Evolutionary conservation across 2,113 vertebrate genomes (phyloP), one percentile per base, ranked within the genome.

Genomic region (Nothocercus nigrocapillus): DNA sequence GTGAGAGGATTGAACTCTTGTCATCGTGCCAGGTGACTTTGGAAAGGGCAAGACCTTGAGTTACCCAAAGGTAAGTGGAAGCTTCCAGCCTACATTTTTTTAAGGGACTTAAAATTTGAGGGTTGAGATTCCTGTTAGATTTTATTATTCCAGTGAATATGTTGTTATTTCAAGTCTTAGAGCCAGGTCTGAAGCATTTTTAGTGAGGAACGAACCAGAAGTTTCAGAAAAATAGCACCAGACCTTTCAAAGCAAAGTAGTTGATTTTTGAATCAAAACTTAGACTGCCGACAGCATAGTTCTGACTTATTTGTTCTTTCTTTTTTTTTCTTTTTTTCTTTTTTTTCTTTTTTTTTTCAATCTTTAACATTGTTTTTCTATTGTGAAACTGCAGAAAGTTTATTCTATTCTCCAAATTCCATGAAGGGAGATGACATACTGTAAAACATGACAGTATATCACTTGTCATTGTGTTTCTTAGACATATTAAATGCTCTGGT

Each of bases 391-490:
- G 24, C 9, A 74, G 90, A 20, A 44, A 62, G 76, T 77, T 94
- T 68, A 85, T 68, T 53, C 88, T 75, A 42, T 81, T 82, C 59
- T 25, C 85, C 53, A 70, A 87, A 62, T 89, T 93, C 82, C 68
- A 64, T 79, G 77, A 92, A 91, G n/a, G 28, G 45, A 82, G 85
- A 76, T 27, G 73, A 77, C 32, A 38, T 18, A 8, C 20, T 66
- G 63, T 76, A 88, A 80, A 92, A 72, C 34, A 84, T 70, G 58
- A 92, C 88, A 82, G 80, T 86, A 78, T 89, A 89, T 85, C 91
- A 79, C 67, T 69, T 40, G 64, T 42, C 34, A 42, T 73, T 51
- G 79, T 76, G 63, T 72, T 87, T 69, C 77, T 90, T 66, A 34
- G 75, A 70, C 54, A 30, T 81, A 67, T 70, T 84, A 44, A 85